These are phyloP conservation scores for Littorina saxatilis DNA, from an alignment of 1,140 invertebrate genomes.

Conservation along the genomic window DNA sequence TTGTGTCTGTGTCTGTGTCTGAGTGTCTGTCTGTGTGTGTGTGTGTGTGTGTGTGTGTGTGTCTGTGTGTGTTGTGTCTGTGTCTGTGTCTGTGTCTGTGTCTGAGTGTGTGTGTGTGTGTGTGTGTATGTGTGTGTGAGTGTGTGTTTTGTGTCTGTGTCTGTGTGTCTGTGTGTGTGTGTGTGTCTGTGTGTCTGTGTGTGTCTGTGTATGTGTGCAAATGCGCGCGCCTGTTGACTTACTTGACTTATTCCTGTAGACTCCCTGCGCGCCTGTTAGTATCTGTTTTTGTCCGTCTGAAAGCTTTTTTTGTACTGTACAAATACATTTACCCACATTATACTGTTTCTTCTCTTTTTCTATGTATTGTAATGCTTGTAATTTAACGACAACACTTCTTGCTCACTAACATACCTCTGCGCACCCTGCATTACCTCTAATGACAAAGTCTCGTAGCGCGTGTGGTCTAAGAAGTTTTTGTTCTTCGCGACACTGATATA, in stretches of 20 bases:
- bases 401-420: no score
- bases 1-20: constrained; percentile 9
- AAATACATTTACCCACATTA: no score
- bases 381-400: no score
- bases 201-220: background rate
- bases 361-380: no score
- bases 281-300: background rate
- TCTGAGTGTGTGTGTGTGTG: background rate
- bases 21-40: constrained; percentile 2
- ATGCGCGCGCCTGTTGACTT: background rate
- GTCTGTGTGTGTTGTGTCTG: background rate
- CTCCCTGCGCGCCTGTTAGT: background rate
- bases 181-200: background rate
- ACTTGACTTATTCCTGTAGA: no score
- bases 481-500: no score
- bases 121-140: background rate
- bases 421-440: no score
- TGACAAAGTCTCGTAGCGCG: no score
- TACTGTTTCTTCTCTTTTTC: no score
- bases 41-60: background rate
- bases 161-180: background rate
- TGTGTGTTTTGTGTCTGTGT: background rate
- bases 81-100: background rate
- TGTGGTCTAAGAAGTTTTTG: no score
- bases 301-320: no score